Evolutionary conservation across 2,888 invertebrate genomes (phyloP).

Genomic region (Catocala fraxini): DNA sequence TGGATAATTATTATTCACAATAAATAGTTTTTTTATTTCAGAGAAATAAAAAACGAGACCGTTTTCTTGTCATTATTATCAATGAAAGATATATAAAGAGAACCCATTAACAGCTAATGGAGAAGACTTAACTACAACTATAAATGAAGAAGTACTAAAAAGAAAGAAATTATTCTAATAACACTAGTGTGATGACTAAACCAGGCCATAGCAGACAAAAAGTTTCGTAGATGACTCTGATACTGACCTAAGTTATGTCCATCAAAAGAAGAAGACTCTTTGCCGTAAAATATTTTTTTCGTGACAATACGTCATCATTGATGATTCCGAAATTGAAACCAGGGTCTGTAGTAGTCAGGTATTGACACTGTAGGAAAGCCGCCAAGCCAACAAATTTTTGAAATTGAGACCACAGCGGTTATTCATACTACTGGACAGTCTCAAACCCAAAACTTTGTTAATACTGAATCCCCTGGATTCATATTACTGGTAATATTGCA

Average conservation of each 20-base stretch:
- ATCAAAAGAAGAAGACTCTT: slow-evolving; percentile 7
- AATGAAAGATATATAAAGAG: no score
- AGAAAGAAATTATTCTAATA: no score
- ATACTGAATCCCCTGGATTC: no score
- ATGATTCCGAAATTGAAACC: slow-evolving; percentile 1
- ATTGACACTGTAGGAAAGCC: background rate
- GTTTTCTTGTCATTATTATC: no score
- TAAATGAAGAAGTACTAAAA: no score
- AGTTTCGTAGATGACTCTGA: slow-evolving; percentile 14
- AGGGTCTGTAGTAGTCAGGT: slow-evolving; percentile 5
- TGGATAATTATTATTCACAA: no score
- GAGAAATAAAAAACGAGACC: no score
- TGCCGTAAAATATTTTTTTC: background rate
- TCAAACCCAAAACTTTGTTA: no score
- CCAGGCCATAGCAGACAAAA: slow-evolving; percentile 5
- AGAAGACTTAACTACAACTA: no score
- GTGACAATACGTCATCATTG: slow-evolving; percentile 6
- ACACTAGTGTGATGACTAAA: background rate
- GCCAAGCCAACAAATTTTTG: background rate
- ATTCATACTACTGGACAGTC: background rate
- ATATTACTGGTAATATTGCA: no score
- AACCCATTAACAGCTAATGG: no score
- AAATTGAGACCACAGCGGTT: slow-evolving; percentile 7
- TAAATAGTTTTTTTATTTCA: no score
- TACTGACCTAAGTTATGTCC: slow-evolving; percentile 11